Percentiles rank a stretch among this genome's conserved stretches.
Conservation (phyloP, 2,113 vertebrate species). For the Amblyornis subalaris region DNA sequence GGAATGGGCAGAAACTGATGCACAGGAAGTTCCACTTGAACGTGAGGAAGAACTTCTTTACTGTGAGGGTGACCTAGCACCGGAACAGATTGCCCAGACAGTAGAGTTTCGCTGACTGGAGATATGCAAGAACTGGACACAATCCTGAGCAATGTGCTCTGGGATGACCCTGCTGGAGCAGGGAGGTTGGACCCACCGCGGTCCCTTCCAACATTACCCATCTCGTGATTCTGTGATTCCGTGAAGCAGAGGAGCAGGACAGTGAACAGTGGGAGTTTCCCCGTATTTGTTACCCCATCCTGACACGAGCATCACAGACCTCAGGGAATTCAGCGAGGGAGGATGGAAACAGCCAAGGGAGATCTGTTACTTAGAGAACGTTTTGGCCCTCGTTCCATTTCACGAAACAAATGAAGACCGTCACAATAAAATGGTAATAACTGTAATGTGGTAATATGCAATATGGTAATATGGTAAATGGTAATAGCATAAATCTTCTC, state of each 20-base stretch:
- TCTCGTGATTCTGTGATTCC: accelerated
- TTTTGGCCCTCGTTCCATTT: accelerated
- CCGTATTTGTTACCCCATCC: accelerated
- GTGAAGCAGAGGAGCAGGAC: too few relatives aligned
- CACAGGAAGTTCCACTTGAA: background rate
- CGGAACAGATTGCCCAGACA: background rate
- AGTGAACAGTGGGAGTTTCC: accelerated
- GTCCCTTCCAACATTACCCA: background rate
- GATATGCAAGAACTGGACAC: background rate
- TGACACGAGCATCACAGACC: accelerated
- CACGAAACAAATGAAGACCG: background rate
- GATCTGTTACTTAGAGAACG: background rate
- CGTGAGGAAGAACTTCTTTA: too few relatives aligned
- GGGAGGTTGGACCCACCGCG: accelerated
- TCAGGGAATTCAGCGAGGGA: accelerated
- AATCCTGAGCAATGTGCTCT: background rate
- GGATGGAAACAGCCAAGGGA: background rate
- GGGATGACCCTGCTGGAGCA: background rate
- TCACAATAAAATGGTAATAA: background rate
- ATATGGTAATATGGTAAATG: background rate
- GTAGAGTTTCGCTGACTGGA: background rate
- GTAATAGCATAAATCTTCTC: background rate
- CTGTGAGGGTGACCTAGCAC: accelerated
- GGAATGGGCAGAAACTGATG: accelerated
- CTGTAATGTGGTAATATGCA: background rate